Conservation (phyloP, 1,140 invertebrate genomes). For the Dendrolimus punctatus region DNA sequence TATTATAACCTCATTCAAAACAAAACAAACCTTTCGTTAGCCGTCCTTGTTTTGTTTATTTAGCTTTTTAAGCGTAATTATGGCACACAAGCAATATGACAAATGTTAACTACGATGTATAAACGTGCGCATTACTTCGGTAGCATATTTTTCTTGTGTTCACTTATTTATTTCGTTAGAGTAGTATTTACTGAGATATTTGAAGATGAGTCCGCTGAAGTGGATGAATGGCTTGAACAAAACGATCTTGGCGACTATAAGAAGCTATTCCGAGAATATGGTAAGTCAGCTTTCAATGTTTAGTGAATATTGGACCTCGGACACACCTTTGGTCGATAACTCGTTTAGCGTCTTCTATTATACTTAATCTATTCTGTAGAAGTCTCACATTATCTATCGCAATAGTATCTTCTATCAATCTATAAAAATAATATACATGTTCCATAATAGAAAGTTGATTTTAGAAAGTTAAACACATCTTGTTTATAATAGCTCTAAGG, state of each 20-base stretch:
- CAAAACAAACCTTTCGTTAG: slow-evolving; percentile 12
- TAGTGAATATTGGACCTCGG: neutral
- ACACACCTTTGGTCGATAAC: too few relatives aligned
- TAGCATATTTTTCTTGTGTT: slow-evolving; percentile 41
- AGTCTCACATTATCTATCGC: too few relatives aligned
- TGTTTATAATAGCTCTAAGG: too few relatives aligned
- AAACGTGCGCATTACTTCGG: slow-evolving; percentile 40
- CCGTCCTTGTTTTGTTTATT: slow-evolving; percentile 8
- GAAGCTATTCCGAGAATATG: slow-evolving; percentile 78
- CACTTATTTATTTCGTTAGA: slow-evolving; percentile 39
- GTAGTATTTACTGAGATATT: slow-evolving; percentile 49
- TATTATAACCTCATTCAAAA: too few relatives aligned
- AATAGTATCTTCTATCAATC: too few relatives aligned
- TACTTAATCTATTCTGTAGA: too few relatives aligned
- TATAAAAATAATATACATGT: too few relatives aligned
- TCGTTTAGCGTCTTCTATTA: too few relatives aligned
- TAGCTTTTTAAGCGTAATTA: slow-evolving; percentile 7
- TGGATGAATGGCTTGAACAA: slow-evolving; percentile 81
- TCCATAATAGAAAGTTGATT: too few relatives aligned
- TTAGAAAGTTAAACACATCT: too few relatives aligned
- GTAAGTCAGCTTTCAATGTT: slow-evolving; percentile 66
- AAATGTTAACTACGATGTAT: slow-evolving; percentile 33
- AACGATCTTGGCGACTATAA: slow-evolving; percentile 79
- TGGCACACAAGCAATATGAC: slow-evolving; percentile 22
- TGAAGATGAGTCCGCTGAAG: slow-evolving; percentile 73